Conservation (phyloP, 2,888 invertebrate genomes). For the Tachina lurida region DNA sequence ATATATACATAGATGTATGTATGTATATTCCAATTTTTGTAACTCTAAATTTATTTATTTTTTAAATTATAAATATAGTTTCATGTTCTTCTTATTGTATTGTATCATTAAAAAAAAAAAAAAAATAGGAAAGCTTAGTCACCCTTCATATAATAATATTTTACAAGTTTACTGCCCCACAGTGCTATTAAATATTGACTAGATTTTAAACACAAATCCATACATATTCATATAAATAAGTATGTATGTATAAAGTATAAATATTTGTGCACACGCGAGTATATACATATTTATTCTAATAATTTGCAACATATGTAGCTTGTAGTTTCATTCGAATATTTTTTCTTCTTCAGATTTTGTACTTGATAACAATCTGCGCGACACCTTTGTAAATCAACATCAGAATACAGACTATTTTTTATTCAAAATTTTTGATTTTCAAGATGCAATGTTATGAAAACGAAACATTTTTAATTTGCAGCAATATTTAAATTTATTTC, state of each 20-base stretch:
- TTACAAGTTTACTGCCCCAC: conserved; percentile 26
- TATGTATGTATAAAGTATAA: not conserved
- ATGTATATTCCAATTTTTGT: no score
- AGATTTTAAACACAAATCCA: conserved; percentile 1
- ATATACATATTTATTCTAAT: not conserved
- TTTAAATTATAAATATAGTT: no score
- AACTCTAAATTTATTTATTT: no score
- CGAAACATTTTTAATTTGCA: conserved; percentile 54
- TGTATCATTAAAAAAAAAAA: no score
- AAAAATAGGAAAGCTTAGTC: no score
- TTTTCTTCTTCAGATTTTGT: conserved; percentile 10
- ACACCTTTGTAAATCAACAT: conserved; percentile 56
- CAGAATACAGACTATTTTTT: conserved; percentile 58
- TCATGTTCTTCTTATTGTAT: no score
- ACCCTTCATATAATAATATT: not conserved
- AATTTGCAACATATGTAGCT: conserved; percentile 43
- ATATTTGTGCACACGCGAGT: no score
- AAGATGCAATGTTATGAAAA: conserved; percentile 61
- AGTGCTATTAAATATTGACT: conserved; percentile 15
- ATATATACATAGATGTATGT: no score
- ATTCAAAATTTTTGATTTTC: conserved; percentile 52
- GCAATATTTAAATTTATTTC: conserved; percentile 38
- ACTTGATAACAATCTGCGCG: conserved; percentile 33
- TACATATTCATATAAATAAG: not conserved
- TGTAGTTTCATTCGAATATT: conserved; percentile 17